A percentile compares a stretch with the other conserved stretches of the same genome.
These are phyloP conservation scores for Junco hyemalis DNA, from an alignment of 2,113 vertebrate species.

Conservation along the genomic window DNA sequence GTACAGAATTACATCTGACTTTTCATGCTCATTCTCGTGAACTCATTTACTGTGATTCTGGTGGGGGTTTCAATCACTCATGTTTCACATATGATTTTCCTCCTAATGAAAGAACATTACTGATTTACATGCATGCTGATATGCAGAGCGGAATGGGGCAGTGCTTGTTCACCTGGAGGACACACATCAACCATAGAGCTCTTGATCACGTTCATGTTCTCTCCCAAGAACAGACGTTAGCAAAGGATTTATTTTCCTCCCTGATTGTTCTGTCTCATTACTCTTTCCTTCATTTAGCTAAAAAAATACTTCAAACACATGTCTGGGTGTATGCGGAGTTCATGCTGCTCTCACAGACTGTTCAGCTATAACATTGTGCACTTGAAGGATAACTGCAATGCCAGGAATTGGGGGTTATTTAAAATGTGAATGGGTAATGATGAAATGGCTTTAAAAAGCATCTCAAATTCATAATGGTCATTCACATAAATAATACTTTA, in stretches of 20 bases:
- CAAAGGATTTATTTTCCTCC: background rate
- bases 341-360: background rate
- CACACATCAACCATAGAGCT: background rate
- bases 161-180: background rate
- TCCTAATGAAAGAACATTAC: background rate
- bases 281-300: background rate
- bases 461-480: constrained; percentile 60
- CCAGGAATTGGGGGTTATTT: constrained; percentile 38
- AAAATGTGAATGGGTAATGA: constrained; percentile 39
- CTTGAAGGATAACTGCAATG: constrained; percentile 15
- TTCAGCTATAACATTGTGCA: background rate
- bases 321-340: background rate
- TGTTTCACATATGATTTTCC: background rate
- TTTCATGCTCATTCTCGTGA: background rate
- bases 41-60: background rate
- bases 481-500: constrained; percentile 57
- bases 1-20: background rate
- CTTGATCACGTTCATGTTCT: background rate
- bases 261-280: background rate
- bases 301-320: background rate
- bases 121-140: background rate
- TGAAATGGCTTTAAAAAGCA: constrained; percentile 46
- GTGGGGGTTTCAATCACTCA: background rate
- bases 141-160: background rate
- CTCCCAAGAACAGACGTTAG: background rate